Conservation (phyloP, 2,113 vertebrate genomes). For the Podarcis raffonei region DNA sequence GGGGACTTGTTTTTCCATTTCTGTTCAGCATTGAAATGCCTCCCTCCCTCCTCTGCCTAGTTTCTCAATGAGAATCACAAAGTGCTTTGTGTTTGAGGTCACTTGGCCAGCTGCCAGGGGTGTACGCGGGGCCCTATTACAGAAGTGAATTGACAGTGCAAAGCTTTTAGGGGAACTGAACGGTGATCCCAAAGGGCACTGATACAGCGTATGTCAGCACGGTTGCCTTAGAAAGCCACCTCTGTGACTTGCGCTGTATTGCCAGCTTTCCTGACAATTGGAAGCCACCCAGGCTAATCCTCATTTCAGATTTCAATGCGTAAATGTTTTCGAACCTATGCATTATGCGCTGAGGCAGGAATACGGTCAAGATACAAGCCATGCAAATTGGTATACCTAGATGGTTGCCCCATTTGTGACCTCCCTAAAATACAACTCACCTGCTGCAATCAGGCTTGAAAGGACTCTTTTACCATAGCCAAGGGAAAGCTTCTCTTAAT, state of each 20-base stretch:
- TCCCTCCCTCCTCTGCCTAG: conserved; percentile 36
- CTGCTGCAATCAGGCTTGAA: too few species aligned
- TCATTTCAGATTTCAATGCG: conserved; percentile 35
- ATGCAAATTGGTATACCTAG: background rate
- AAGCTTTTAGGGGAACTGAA: conserved; percentile 57
- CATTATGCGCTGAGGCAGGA: background rate
- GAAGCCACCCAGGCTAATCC: conserved; percentile 43
- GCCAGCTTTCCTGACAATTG: conserved; percentile 35
- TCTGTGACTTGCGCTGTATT: conserved; percentile 52
- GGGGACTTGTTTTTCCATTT: background rate
- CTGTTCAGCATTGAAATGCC: conserved; percentile 35
- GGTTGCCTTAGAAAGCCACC: conserved; percentile 54
- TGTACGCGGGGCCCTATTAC: conserved; percentile 56
- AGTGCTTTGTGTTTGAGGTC: conserved; percentile 53
- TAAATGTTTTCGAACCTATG: conserved; percentile 1
- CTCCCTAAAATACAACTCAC: too few species aligned
- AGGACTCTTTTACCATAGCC: too few species aligned
- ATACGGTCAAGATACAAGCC: background rate
- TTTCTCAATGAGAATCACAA: conserved; percentile 54
- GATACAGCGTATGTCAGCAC: conserved; percentile 43
- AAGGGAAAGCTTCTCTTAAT: too few species aligned
- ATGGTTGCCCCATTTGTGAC: background rate
- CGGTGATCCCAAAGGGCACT: conserved; percentile 55
- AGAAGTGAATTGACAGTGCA: conserved; percentile 61
- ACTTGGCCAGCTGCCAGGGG: conserved; percentile 55